These are phyloP conservation scores for Dipodomys merriami DNA, from an alignment of 2,113 vertebrate genomes.

Conservation along the genomic window DNA sequence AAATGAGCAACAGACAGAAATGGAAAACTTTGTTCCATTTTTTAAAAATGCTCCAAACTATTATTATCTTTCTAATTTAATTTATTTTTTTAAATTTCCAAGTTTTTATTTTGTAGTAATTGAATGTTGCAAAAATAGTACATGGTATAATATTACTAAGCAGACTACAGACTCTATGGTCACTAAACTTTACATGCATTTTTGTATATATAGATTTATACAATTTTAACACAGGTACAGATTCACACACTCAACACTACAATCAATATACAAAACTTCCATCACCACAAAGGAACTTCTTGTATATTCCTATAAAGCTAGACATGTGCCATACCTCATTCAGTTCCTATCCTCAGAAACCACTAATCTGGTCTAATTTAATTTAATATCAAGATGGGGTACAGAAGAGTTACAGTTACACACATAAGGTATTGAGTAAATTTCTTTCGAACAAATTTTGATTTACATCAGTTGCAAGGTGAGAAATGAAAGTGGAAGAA, in stretches of 20 bases:
- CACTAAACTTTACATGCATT: slow-evolving; percentile 39
- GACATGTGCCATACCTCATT: not conserved
- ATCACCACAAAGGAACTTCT: slow-evolving; percentile 32
- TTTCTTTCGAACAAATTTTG: too few relatives aligned
- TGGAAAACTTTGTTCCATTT: not conserved
- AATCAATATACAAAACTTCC: slow-evolving; percentile 42
- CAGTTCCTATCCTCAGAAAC: not conserved
- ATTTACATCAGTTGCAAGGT: not conserved
- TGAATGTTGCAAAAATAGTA: slow-evolving; percentile 54
- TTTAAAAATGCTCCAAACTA: not conserved
- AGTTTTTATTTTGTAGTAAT: slow-evolving; percentile 54
- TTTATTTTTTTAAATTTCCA: not conserved
- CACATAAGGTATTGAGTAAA: too few relatives aligned
- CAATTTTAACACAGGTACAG: slow-evolving; percentile 33
- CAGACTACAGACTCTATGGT: slow-evolving; percentile 37
- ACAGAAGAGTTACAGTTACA: too few relatives aligned
- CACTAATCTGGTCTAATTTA: not conserved
- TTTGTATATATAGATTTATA: slow-evolving; percentile 6
- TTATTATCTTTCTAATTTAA: not conserved
- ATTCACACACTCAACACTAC: not conserved
- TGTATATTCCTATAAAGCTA: not conserved
- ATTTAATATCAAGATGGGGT: too few relatives aligned
- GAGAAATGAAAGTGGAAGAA: not conserved
- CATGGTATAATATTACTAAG: slow-evolving; percentile 16
- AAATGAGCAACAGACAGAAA: slow-evolving; percentile 12